Evolutionary conservation across 2,113 vertebrate species (phyloP), one percentile per base, ranked within the genome.

Genomic region (Daboia siamensis): DNA sequence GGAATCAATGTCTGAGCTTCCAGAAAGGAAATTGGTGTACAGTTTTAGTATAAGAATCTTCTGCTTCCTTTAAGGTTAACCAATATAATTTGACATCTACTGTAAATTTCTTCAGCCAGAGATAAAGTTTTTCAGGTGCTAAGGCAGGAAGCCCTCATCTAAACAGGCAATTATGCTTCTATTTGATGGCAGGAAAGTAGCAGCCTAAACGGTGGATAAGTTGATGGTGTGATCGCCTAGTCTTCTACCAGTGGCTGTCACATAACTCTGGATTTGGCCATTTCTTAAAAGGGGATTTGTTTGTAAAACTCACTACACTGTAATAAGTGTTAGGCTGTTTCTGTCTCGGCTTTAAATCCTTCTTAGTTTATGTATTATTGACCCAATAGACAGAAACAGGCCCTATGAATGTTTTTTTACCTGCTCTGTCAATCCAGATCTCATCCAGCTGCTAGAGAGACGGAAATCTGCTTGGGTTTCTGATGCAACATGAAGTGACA

Each of bases 261-360:
- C 5, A n/a, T 87, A 93, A 95, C 94, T 96, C 93, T 92, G 92
- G 94, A 96, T 95, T 87, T 94, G 95, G 96, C 92, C 94, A 90
- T 97, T 96, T 95, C 96, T 95, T 94, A 92, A 93, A 61, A 96
- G 96, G 94, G 95, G 96, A 96, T 97, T 96, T 96, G 89, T 94
- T 93, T 86, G 94, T 57, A 90, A 96, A 96, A 95, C 94, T 95
- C 93, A 94, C 95, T 92, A 93, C 91, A 90, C 91, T 93, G 94
- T 95, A 96, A 97, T 96, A 96, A 95, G 94, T 94, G 94, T 96
- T 97, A 96, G 96, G 95, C 96, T 95, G 96, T 96, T 95, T 95
- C 95, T 94, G 94, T 96, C 95, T 95, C 51, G 8, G 95, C 95
- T 94, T 93, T 95, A 97, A 97, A 97, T 96, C 97, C 97, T 94